phyloP scores from a whole-genome alignment of 2,888 invertebrate species.

The Coleophora deauratella region DNA sequence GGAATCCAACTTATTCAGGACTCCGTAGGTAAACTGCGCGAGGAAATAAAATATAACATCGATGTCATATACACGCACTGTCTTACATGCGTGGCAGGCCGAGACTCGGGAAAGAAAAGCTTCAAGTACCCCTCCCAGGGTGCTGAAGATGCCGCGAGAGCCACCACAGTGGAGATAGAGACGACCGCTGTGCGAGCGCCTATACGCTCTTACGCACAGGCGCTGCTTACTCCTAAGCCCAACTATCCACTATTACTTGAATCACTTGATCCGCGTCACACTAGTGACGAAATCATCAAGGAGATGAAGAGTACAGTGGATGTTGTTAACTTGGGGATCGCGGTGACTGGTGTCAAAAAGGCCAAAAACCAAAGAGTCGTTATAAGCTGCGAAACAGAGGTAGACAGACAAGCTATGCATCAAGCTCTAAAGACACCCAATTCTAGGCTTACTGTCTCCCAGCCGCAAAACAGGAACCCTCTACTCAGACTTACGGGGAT shows the following conservation, averaged over 20 bases:
- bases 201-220: background rate
- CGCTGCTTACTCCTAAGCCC: background rate
- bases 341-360: slow-evolving; percentile 3
- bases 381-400: background rate
- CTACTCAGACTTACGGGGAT: background rate
- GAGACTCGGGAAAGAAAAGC: too few species aligned
- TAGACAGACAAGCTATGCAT: background rate
- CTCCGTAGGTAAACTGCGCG: too few species aligned
- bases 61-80: too few species aligned
- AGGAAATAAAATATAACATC: too few species aligned
- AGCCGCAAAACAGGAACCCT: background rate
- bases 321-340: background rate
- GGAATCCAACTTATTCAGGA: too few species aligned
- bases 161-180: too few species aligned
- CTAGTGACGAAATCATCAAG: slow-evolving; percentile 2
- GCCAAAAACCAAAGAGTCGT: slow-evolving; percentile 7
- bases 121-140: too few species aligned
- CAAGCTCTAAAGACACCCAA: background rate
- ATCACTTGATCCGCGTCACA: background rate
- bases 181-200: too few species aligned
- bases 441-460: background rate
- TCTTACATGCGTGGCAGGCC: too few species aligned
- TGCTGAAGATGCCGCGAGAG: too few species aligned
- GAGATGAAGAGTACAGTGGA: slow-evolving; percentile 3
- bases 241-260: slow-evolving; percentile 5